Conservation (phyloP, 2,797 vertebrate genomes). For the Etheostoma nigrum region DNA sequence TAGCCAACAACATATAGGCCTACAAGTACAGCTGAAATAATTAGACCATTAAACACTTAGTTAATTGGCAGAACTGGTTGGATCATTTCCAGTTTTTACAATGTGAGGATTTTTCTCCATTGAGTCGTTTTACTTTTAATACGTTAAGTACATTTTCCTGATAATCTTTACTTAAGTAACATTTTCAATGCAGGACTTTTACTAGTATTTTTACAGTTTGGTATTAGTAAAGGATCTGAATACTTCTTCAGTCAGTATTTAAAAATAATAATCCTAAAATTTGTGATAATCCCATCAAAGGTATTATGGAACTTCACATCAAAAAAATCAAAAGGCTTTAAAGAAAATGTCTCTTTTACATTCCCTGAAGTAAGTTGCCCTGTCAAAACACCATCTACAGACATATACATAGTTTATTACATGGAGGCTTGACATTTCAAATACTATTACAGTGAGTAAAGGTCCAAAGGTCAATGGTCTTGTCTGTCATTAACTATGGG, state of each 20-base stretch:
- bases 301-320: not conserved
- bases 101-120: no score
- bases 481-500: constrained; percentile 60
- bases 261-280: not conserved
- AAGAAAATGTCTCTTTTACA: constrained; percentile 40
- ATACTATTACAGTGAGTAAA: constrained; percentile 62
- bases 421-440: constrained; percentile 71
- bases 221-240: no score
- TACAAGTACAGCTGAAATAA: no score
- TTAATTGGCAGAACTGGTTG: no score
- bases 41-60: no score
- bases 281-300: not conserved
- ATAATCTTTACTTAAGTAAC: no score
- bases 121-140: no score
- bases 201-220: no score
- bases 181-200: no score
- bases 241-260: not conserved
- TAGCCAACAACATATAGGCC: no score
- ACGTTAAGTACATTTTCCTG: no score
- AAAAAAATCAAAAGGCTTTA: constrained; percentile 10
- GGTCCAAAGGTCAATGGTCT: constrained; percentile 72
- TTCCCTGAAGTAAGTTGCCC: constrained; percentile 42
- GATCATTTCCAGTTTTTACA: no score
- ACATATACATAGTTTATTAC: constrained; percentile 58
- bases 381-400: constrained; percentile 60